Evolutionary conservation across 2,888 invertebrate genomes (phyloP).

Genomic region (Epiperipatus broadwayi): DNA sequence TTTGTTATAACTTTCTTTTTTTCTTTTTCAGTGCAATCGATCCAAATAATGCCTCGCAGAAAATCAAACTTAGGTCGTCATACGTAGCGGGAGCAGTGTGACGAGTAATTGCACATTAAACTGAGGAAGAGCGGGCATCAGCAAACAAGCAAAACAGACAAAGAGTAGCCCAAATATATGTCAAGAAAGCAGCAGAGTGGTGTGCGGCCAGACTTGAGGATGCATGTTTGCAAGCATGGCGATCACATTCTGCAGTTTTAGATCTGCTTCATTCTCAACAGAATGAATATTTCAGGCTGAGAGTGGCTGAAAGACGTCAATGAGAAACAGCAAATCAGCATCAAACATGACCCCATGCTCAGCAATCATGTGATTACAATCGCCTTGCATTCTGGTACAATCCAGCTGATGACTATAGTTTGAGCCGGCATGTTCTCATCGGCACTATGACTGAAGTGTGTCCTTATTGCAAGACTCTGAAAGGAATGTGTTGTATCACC

Average conservation of each 20-base stretch:
- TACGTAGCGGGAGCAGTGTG: too few relatives aligned
- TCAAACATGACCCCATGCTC: too few relatives aligned
- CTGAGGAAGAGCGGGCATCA: conserved; percentile 11
- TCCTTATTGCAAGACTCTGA: too few relatives aligned
- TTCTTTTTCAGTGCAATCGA: too few relatives aligned
- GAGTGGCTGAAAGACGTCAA: conserved; percentile 11
- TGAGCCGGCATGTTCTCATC: conserved; percentile 10
- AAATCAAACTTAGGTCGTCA: too few relatives aligned
- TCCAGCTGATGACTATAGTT: conserved; percentile 9
- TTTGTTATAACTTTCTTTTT: too few relatives aligned
- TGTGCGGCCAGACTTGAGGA: conserved; percentile 12
- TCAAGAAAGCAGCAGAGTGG: conserved; percentile 9
- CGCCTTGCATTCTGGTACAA: conserved; percentile 7
- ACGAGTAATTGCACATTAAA: too few relatives aligned
- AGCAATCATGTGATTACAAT: too few relatives aligned
- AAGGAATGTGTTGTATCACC: too few relatives aligned
- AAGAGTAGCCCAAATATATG: conserved; percentile 12
- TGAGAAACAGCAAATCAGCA: conserved; percentile 13
- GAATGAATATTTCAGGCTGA: conserved; percentile 9
- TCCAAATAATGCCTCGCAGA: too few relatives aligned
- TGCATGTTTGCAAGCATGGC: conserved; percentile 6
- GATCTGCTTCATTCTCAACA: conserved; percentile 12
- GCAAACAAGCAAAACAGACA: conserved; percentile 11
- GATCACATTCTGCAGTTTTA: conserved; percentile 9
- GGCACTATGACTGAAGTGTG: conserved; percentile 10